Conservation (phyloP, 2,113 vertebrate genomes). For the Gymnogyps californianus region DNA sequence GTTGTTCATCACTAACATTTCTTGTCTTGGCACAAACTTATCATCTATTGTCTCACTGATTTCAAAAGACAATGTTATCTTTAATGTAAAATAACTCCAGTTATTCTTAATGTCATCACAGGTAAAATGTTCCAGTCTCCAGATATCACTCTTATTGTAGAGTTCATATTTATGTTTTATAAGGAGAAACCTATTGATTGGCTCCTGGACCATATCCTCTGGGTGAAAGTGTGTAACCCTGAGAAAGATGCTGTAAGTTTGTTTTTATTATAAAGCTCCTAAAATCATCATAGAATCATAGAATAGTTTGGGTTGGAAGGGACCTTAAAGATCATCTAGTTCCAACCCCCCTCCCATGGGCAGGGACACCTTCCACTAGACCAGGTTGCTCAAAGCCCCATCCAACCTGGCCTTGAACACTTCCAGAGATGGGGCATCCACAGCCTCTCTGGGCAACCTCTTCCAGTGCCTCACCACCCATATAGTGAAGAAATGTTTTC, state of each 20-base stretch:
- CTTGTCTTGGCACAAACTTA: neutral
- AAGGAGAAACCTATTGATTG: conserved; percentile 99
- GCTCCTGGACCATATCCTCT: conserved; percentile 97
- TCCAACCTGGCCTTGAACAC: no score
- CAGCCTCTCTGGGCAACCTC: no score
- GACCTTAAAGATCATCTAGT: no score
- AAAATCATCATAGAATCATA: neutral
- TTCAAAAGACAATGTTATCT: neutral
- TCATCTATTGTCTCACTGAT: neutral
- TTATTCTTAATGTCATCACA: conserved; percentile 66
- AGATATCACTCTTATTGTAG: conserved; percentile 95
- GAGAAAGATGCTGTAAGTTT: conserved; percentile 95
- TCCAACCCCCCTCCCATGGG: no score
- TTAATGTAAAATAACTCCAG: neutral
- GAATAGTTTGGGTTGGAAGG: no score
- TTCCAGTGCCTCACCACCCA: no score
- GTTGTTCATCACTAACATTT: neutral
- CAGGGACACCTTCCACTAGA: no score
- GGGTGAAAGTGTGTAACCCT: conserved; percentile 99
- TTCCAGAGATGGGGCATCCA: no score
- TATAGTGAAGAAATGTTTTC: neutral
- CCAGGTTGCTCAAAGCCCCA: no score
- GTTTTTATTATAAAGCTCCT: neutral
- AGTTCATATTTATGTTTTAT: conserved; percentile 99
- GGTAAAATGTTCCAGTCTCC: conserved; percentile 99